Base-by-base conservation (phyloP, 2,113 vertebrate genomes). In the Collichthys lucidus region DNA sequence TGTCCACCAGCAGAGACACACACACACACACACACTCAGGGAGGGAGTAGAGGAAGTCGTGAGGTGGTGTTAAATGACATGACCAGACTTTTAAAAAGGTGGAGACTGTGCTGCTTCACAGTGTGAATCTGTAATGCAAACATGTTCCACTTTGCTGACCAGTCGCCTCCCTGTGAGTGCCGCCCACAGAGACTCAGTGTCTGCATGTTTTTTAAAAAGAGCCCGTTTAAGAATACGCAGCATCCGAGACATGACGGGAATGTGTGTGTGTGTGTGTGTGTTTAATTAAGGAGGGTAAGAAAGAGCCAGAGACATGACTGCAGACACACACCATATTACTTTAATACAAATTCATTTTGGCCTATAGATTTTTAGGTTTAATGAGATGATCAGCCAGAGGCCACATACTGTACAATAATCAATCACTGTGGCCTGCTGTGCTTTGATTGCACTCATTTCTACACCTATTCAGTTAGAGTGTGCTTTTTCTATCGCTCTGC, bases 11-110 rank as follows among this genome's bases (percentile, higher is more conserved):
- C 74, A 67, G 64, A 83, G 35, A 89, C 49, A 67, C 78, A 74
- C 74, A 69, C 26, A 26, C 26, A 82, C 61, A 72, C 68, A 74
- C 70, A 82, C 61, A 75, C 68, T 72, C 57, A 82, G 16, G 59
- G 22, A 74, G 67, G 64, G 82, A 83, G 68, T 5, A 86, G 80
- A 94, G 92, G 91, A 93, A 93, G 92, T 92, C 49, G 68, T 78
- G 90, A 86, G 89, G 65, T 88, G 90, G 91, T 94, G 92, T 90
- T 92, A 91, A 92, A 91, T 88, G 86, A 92, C 90, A 89, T 69
- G 82, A 64, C 5, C 74, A 82, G 82, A 79, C 80, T 86, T 91
- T 93, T 86, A 57, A 87, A 91, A 87, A 89, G 87, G 86, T 91
- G 84, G 88, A 72, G 87, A 87, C 80, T 50, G 50, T 68, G 83